Conservation (phyloP, 2,113 vertebrate species). For the Gopherus evgoodei region DNA sequence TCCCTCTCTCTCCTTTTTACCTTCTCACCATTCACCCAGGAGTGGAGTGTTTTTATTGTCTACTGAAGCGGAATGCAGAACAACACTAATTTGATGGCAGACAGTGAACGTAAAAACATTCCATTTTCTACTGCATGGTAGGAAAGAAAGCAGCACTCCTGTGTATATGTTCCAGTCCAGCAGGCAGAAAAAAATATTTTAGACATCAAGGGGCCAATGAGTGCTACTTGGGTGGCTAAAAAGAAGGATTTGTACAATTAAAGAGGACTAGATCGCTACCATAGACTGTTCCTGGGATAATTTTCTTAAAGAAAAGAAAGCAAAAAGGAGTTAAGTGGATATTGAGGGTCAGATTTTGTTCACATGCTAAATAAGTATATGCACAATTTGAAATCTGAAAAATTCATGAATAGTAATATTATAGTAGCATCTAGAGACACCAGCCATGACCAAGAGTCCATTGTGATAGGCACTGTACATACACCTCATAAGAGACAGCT, state of each 20-base stretch:
- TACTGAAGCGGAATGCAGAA: slow-evolving; percentile 31
- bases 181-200: background rate
- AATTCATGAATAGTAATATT: background rate
- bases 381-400: slow-evolving; percentile 20
- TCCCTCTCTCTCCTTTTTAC: background rate
- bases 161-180: background rate
- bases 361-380: slow-evolving; percentile 1
- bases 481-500: background rate
- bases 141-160: background rate
- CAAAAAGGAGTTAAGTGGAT: background rate
- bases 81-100: slow-evolving; percentile 22
- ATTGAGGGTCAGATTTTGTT: background rate
- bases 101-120: background rate
- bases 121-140: background rate
- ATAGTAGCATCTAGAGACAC: background rate
- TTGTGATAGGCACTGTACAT: background rate
- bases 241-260: background rate
- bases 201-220: background rate
- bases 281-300: background rate
- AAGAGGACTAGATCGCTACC: background rate
- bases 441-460: background rate
- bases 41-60: slow-evolving; percentile 25
- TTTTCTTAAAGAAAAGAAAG: background rate
- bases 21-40: background rate
- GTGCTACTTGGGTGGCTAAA: background rate